These are phyloP conservation scores for Sinelater perroti DNA, from an alignment of 2,888 invertebrate genomes.

Conservation along the genomic window DNA sequence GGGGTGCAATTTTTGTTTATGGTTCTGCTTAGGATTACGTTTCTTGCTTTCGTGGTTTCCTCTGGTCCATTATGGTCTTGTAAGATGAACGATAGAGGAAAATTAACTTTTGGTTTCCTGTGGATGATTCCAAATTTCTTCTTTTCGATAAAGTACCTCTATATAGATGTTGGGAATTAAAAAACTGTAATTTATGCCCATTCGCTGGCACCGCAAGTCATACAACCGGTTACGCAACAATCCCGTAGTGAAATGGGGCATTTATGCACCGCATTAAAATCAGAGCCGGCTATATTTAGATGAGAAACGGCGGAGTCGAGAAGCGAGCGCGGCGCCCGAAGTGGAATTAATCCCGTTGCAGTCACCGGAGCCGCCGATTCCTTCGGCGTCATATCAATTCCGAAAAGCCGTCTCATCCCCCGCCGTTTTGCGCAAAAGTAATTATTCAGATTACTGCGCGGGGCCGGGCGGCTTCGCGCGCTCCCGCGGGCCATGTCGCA, in stretches of 20 bases:
- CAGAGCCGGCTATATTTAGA: conserved; percentile 22
- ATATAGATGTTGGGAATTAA: too few species aligned
- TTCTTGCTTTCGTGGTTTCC: too few species aligned
- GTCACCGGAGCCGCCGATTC: conserved; percentile 3
- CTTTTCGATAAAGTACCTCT: too few species aligned
- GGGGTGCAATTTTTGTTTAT: too few species aligned
- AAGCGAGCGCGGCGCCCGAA: conserved; percentile 11
- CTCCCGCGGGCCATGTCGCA: conserved; percentile 32
- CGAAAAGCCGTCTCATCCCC: background rate
- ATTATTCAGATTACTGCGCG: conserved; percentile 23
- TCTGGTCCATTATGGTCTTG: too few species aligned
- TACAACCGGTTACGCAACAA: conserved; percentile 14
- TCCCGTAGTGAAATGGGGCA: conserved; percentile 8
- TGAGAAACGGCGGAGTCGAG: conserved; percentile 18
- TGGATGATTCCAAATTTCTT: too few species aligned
- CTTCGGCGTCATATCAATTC: background rate
- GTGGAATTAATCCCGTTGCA: conserved; percentile 2
- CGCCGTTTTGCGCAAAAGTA: conserved; percentile 4
- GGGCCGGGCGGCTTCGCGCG: conserved; percentile 15
- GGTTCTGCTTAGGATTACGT: too few species aligned
- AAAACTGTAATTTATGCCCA: too few species aligned
- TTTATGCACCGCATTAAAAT: conserved; percentile 20
- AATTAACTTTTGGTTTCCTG: too few species aligned
- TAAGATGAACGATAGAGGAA: too few species aligned
- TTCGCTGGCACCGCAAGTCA: conserved; percentile 7